Evolutionary conservation across 2,113 vertebrate species (phyloP).

Genomic region (Synchiropus splendidus): DNA sequence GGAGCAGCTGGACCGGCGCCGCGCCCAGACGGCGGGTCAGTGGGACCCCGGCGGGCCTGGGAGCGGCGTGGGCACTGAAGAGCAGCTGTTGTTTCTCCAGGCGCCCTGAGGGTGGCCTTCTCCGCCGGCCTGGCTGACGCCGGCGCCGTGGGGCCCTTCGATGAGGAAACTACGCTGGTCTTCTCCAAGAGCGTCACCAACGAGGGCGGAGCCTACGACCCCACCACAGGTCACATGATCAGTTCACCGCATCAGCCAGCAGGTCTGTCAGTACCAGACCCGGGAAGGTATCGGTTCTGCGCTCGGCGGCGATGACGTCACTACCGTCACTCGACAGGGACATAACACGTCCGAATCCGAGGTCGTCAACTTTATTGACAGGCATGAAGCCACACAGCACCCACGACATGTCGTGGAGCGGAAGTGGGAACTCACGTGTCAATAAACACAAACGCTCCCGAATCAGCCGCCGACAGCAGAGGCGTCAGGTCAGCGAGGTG

Average conservation of each 20-base stretch:
- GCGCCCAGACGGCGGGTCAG: not conserved
- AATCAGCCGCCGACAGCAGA: too few species aligned
- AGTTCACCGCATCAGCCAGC: too few species aligned
- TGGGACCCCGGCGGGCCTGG: not conserved
- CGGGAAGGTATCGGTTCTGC: too few species aligned
- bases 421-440: too few species aligned
- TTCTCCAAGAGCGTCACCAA: constrained; percentile 50
- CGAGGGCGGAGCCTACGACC: constrained; percentile 39
- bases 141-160: constrained; percentile 45
- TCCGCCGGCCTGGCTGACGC: constrained; percentile 45
- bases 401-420: too few species aligned
- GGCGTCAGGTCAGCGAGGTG: too few species aligned
- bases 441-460: too few species aligned
- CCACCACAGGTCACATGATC: constrained; percentile 20
- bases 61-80: too few species aligned
- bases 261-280: not conserved
- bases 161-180: constrained; percentile 42
- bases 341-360: too few species aligned
- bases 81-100: constrained; percentile 12
- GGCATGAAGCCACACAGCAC: too few species aligned
- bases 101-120: constrained; percentile 39
- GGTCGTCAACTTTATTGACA: too few species aligned
- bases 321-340: too few species aligned
- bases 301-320: not conserved
- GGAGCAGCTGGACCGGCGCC: not conserved